Evolutionary conservation across 2,113 vertebrate genomes (phyloP).

Genomic region (Equus quagga): DNA sequence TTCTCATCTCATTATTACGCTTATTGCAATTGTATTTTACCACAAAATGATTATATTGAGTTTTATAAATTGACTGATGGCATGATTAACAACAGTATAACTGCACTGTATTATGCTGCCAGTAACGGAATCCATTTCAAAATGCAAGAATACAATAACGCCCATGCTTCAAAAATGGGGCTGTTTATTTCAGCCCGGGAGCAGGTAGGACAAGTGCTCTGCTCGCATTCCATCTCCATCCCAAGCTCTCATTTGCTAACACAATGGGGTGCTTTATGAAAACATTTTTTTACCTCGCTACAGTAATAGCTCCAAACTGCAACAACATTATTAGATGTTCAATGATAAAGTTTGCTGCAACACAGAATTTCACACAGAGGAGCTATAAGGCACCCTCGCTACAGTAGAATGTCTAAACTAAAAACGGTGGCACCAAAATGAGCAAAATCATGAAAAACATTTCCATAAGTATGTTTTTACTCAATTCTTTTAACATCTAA

Average conservation of each 20-base stretch:
- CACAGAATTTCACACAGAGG: slow-evolving; percentile 60
- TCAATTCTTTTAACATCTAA: not conserved
- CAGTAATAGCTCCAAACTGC: slow-evolving; percentile 54
- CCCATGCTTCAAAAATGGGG: not conserved
- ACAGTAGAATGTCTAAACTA: slow-evolving; percentile 1
- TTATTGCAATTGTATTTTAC: slow-evolving; percentile 37
- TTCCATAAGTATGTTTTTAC: slow-evolving; percentile 33
- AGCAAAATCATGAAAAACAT: slow-evolving; percentile 31
- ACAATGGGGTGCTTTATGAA: slow-evolving; percentile 51
- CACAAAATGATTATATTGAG: slow-evolving; percentile 7
- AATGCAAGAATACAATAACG: not conserved
- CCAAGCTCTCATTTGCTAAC: slow-evolving; percentile 32
- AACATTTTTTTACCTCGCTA: slow-evolving; percentile 55
- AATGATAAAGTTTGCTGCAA: slow-evolving; percentile 45
- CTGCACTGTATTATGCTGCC: not conserved
- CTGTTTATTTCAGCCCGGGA: not conserved
- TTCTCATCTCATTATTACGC: slow-evolving; percentile 52
- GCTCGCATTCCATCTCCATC: not conserved
- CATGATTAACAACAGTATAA: not conserved
- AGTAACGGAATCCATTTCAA: not conserved
- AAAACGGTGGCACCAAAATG: slow-evolving; percentile 16
- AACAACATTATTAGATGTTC: slow-evolving; percentile 57
- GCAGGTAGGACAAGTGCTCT: not conserved
- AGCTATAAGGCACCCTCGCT: slow-evolving; percentile 36
- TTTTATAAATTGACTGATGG: slow-evolving; percentile 47